Evolutionary conservation across 2,888 invertebrate genomes (phyloP).

Genomic region (Lingula anatina): DNA sequence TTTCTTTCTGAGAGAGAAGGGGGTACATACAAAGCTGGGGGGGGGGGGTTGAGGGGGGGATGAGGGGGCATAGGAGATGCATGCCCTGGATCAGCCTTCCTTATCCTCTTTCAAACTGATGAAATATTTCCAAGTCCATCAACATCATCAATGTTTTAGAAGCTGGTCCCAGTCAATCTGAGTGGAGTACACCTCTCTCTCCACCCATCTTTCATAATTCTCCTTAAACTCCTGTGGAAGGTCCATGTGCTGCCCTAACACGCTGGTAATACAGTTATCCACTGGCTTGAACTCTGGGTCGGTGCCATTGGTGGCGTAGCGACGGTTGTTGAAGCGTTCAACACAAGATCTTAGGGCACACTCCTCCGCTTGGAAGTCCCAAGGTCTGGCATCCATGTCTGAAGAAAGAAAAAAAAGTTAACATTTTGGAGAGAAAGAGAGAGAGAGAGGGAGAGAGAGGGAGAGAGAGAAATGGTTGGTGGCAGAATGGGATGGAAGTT

Average conservation of each 20-base stretch:
- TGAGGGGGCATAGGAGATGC: no score
- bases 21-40: no score
- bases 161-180: conserved; percentile 61
- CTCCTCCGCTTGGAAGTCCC: conserved; percentile 96
- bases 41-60: no score
- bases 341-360: conserved; percentile 88
- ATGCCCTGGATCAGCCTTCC: no score
- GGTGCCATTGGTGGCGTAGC: conserved; percentile 65
- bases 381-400: conserved; percentile 93
- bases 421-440: no score
- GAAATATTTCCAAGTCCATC: no score
- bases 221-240: conserved; percentile 71
- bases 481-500: no score
- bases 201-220: conserved; percentile 86
- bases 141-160: conserved; percentile 13
- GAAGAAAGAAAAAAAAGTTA: conserved; percentile 9
- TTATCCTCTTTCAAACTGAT: no score
- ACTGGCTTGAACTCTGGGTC: conserved; percentile 62
- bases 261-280: conserved; percentile 77
- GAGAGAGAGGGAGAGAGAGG: no score
- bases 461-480: no score
- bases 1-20: no score
- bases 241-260: conserved; percentile 72
- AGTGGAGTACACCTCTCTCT: conserved; percentile 90
- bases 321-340: conserved; percentile 89